phyloP scores from a whole-genome alignment of 2,888 invertebrate genomes.

The Poecilobothrus nobilitatus region DNA sequence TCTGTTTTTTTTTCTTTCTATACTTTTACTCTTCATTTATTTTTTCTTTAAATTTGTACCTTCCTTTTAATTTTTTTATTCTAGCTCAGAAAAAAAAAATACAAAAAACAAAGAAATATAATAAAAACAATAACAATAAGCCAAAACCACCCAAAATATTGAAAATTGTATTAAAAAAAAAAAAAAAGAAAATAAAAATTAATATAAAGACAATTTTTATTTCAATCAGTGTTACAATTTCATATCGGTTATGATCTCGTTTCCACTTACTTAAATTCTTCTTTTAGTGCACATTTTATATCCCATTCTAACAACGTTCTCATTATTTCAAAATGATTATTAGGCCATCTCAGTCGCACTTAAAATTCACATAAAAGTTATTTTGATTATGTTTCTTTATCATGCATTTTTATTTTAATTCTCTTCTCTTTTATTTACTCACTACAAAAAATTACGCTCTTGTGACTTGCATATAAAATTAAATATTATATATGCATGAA shows the following conservation, averaged over 20 bases:
- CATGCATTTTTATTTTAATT: background rate
- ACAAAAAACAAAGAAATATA: background rate
- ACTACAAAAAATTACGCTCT: background rate
- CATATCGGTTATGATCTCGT: slow-evolving; percentile 45
- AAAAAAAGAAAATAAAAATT: background rate
- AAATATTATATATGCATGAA: no score
- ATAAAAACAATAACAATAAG: background rate
- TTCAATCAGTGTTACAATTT: slow-evolving; percentile 45
- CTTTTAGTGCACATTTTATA: slow-evolving; percentile 44
- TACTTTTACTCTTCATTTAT: no score
- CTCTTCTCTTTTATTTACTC: slow-evolving; percentile 13
- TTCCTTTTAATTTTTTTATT: no score
- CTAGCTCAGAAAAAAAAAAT: no score
- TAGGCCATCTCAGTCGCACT: slow-evolving; percentile 45
- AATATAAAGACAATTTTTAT: slow-evolving; percentile 26
- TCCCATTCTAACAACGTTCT: slow-evolving; percentile 40
- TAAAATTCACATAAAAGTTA: slow-evolving; percentile 41
- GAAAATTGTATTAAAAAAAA: background rate
- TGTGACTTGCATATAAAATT: no score
- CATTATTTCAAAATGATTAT: slow-evolving; percentile 41
- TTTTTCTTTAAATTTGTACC: no score
- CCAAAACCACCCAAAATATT: background rate
- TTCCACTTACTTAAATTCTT: slow-evolving; percentile 46
- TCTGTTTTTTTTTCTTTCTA: no score
- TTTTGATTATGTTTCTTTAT: slow-evolving; percentile 22